Evolutionary conservation across 37 sponge, comb jelly and placozoan species (phyloP).

Genomic region (Crambe crambe): DNA sequence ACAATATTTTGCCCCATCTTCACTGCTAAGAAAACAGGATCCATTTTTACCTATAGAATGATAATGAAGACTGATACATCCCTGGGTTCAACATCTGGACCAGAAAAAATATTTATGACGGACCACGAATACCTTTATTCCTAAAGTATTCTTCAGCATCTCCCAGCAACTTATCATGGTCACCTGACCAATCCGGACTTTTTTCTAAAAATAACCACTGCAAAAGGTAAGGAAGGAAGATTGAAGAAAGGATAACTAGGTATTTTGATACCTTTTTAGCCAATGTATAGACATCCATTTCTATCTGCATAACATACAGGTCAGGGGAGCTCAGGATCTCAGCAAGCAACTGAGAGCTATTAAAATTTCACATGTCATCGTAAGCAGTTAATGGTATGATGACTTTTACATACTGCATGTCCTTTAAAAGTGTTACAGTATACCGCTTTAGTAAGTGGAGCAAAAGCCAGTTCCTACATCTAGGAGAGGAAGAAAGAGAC

Average conservation of each 20-base stretch:
- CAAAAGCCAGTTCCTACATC: constrained; percentile 63
- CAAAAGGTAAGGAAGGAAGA: background rate
- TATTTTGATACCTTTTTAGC: constrained; percentile 58
- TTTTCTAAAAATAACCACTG: constrained; percentile 58
- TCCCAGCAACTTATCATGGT: constrained; percentile 14
- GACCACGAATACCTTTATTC: constrained; percentile 30
- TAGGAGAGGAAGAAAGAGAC: background rate
- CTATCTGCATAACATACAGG: constrained; percentile 82
- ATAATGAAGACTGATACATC: background rate
- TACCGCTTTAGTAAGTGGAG: constrained; percentile 35
- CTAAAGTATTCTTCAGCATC: constrained; percentile 50
- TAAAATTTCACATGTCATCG: background rate
- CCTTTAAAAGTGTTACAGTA: constrained; percentile 44
- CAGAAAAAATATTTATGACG: no score
- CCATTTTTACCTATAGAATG: constrained; percentile 13
- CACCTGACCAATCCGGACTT: constrained; percentile 43
- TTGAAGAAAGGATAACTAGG: background rate
- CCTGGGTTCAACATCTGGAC: no score
- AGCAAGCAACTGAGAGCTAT: constrained; percentile 22
- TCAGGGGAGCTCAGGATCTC: constrained; percentile 50
- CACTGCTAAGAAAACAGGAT: constrained; percentile 38
- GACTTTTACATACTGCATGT: constrained; percentile 31
- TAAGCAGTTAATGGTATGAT: background rate
- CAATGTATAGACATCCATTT: constrained; percentile 80
- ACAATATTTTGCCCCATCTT: constrained; percentile 32